Conservation (phyloP, 2,888 invertebrate species). For the Gymnocheta viridis region DNA sequence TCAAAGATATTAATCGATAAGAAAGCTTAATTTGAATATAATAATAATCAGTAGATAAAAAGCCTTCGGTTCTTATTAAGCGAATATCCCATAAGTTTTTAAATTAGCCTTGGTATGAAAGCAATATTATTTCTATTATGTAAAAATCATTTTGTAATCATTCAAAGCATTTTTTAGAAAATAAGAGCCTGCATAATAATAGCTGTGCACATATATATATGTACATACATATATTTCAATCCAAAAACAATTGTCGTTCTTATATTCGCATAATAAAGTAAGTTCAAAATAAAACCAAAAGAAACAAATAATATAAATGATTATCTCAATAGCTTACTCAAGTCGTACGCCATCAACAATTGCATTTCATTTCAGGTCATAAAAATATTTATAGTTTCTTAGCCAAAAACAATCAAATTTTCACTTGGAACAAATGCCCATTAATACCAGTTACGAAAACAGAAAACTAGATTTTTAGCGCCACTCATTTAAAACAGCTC, state of each 20-base stretch:
- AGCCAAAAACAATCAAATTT: background rate
- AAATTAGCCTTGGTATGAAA: too few species aligned
- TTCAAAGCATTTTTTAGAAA: too few species aligned
- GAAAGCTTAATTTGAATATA: too few species aligned
- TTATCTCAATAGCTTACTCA: background rate
- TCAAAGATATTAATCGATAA: too few species aligned
- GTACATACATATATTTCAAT: too few species aligned
- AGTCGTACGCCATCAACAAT: background rate
- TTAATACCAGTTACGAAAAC: conserved; percentile 13
- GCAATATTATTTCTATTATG: too few species aligned
- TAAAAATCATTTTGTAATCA: too few species aligned
- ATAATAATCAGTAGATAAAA: too few species aligned
- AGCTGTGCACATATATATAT: too few species aligned
- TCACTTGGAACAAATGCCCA: background rate
- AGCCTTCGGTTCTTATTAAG: too few species aligned
- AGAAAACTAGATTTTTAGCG: conserved; percentile 51
- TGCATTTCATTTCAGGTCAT: background rate
- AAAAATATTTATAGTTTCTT: conserved; percentile 1
- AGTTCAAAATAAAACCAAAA: background rate
- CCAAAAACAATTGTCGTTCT: background rate
- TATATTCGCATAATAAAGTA: background rate
- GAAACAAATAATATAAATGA: background rate
- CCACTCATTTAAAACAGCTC: conserved; percentile 56
- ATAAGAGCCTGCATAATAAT: too few species aligned
- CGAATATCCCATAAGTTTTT: too few species aligned